Conservation (phyloP, 2,797 vertebrate genomes). For the Hirundo rustica region DNA sequence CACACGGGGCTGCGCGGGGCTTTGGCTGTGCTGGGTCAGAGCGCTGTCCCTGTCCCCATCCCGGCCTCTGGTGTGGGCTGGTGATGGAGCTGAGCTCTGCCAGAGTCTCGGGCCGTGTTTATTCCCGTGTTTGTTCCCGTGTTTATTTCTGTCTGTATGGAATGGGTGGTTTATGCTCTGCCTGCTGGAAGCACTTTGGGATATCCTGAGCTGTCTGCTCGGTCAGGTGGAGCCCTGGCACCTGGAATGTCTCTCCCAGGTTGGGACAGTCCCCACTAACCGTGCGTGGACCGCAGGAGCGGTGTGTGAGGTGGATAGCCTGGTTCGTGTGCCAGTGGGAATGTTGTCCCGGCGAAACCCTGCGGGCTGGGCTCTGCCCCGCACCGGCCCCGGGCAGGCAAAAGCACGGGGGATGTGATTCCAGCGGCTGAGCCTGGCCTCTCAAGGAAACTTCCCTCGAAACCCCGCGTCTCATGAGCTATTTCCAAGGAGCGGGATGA, state of each 20-base stretch:
- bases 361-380: not conserved
- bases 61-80: rapidly evolving
- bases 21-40: not conserved
- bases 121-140: rapidly evolving
- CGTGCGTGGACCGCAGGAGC: rapidly evolving
- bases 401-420: not conserved
- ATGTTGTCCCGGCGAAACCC: rapidly evolving
- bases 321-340: rapidly evolving
- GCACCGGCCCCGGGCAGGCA: rapidly evolving
- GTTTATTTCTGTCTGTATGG: rapidly evolving
- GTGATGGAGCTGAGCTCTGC: not conserved
- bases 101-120: rapidly evolving
- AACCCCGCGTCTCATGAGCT: not conserved
- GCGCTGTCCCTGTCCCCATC: too few species aligned
- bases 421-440: not conserved
- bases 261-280: rapidly evolving
- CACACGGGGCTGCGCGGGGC: rapidly evolving
- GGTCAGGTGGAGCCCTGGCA: rapidly evolving
- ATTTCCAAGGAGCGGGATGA: not conserved
- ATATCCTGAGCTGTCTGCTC: rapidly evolving
- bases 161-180: rapidly evolving
- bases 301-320: rapidly evolving
- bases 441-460: conserved; percentile 42
- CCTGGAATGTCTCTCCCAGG: rapidly evolving
- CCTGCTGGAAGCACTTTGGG: not conserved